Base-by-base conservation (phyloP, 2,888 invertebrate species). In the Tillus elongatus region DNA sequence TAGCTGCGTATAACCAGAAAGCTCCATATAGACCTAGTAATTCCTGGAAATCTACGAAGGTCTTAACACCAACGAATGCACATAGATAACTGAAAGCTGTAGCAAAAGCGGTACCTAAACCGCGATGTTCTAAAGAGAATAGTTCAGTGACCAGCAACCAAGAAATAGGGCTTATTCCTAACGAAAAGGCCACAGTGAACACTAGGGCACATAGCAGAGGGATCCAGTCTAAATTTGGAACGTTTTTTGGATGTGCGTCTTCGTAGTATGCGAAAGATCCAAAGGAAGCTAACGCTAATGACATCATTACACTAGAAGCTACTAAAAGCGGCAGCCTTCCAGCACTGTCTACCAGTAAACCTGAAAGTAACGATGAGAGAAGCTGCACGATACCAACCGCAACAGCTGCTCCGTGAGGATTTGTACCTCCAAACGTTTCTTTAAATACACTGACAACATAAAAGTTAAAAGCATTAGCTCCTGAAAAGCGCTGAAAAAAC, bases 401-500 rank as follows among this genome's bases (percentile, higher is more conserved):
- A 34, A 90, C 84, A 1, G 90, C 87, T 8, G 87, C 88, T 29
- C 80, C 77, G 50, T 87, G 85, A 3, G 87, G 85, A 56, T 86
- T 82, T 68, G 86, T 80, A 4, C 78, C 80, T 15, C 79, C 80
- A 45, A 86, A 83, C 12, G 90, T 89, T 62, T 82, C 81, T 45
- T 84, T 73, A 61, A 92, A 89, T 52, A 91, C 90, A 37, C 82
- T 79, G 8, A 88, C 89, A 32, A 86, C 85, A 63, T 88, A 88
- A 60, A 85, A 86, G 47, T 81, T 82, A 60, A 88, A 87, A 31
- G 86, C 83, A 52, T 86, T 85, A 19, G 85, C 87, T 9, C 88
- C 88, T 27, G 82, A 82, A 53, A 82, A 82, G 39, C 90, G 74
- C 59, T 90, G 91, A 58, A 91, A 89, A 67, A 89, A 80, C 88